Base-by-base conservation (phyloP, 2,797 vertebrate genomes). In the Micropoecilia bifurca region DNA sequence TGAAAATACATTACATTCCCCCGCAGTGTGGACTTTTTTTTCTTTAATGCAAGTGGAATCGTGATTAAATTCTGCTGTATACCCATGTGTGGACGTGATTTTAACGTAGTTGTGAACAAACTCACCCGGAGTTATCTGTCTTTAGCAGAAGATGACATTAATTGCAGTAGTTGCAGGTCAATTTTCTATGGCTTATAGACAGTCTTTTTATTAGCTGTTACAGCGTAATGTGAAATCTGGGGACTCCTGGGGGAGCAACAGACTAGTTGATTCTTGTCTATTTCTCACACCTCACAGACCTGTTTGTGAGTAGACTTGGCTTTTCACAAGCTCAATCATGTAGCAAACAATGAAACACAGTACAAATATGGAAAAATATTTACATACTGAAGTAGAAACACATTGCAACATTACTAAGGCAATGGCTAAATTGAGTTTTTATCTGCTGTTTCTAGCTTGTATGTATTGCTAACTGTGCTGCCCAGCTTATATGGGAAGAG, bases 1-100 rank as follows among this genome's bases (percentile, higher is more conserved):
- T 1, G 74, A 72, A 43, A 83, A 78, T n/a, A n/a, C n/a, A n/a
- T n/a, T n/a, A n/a, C n/a, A n/a, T n/a, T n/a, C n/a, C n/a, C 83
- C 73, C 71, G 76, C 47, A 50, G 76, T 47, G 41, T 28, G 68
- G 74, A 88, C 33, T 83, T 87, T 81, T 75, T 43, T 89, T 83
- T 63, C 69, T 30, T 1, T 22, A 57, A 12, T 57, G n/a, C 10
- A 57, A 57, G n/a, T n/a, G n/a, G 59, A 63, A 18, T 88, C 78
- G 75, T 78, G 78, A 79, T 16, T n/a, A 68, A 83, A 78, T 84
- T 68, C 71, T 72, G 57, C 69, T 22, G 61, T 55, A 76, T 28
- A 57, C 10, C 10, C 30, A 16, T 18, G 28, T 16, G 57, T 33
- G 57, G 8, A 61, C 0, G 1, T 61, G 25, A 61, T 33, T 61